phyloP scores from a whole-genome alignment of 2,888 invertebrate genomes.

The Odiellus spinosus region DNA sequence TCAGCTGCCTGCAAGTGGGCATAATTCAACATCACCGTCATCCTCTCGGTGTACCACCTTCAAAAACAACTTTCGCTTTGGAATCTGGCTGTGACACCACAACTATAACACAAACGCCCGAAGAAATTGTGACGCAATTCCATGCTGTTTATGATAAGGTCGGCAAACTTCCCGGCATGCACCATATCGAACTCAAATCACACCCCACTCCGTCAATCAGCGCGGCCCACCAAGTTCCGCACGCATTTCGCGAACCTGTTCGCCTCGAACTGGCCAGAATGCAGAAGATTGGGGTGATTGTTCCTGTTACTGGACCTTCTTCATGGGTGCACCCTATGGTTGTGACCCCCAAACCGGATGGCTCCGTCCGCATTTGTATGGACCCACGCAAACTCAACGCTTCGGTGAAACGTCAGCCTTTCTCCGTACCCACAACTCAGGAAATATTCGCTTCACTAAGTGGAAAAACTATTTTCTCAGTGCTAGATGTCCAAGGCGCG shows the following conservation, averaged over 20 bases:
- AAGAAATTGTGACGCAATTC: no score
- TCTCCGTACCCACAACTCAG: conserved; percentile 23
- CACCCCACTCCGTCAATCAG: neutral
- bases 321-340: conserved; percentile 25
- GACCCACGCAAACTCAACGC: conserved; percentile 25
- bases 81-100: no score
- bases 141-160: no score
- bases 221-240: conserved; percentile 5
- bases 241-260: conserved; percentile 1
- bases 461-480: conserved; percentile 20
- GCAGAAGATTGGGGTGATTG: conserved; percentile 4
- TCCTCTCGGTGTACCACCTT: no score
- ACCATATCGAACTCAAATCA: neutral
- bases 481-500: conserved; percentile 24
- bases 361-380: conserved; percentile 23
- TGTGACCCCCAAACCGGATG: conserved; percentile 23
- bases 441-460: conserved; percentile 23
- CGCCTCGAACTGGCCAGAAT: neutral
- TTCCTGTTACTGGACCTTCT: neutral
- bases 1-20: no score
- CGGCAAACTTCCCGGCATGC: no score
- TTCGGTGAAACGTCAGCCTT: conserved; percentile 21
- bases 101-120: no score
- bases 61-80: no score
- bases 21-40: no score